Evolutionary conservation across 64 coral and sea anemone species (phyloP).

Genomic region (Pocillopora verrucosa): DNA sequence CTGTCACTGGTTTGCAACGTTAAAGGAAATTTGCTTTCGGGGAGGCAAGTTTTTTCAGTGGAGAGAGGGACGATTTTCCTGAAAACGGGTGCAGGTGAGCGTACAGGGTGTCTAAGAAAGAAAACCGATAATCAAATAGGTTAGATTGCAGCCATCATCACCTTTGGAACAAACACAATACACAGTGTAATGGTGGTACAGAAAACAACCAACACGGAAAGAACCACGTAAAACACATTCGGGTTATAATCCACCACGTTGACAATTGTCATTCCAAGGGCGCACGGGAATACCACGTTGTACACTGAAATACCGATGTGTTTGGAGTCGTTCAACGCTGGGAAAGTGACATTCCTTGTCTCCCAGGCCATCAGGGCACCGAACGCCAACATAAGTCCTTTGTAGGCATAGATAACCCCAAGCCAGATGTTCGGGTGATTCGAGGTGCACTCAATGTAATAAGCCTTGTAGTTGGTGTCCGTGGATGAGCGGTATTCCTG

Average conservation of each 20-base stretch:
- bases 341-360: slow-evolving; percentile 52
- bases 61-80: no score
- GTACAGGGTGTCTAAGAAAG: no score
- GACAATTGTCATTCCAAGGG: slow-evolving; percentile 47
- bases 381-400: slow-evolving; percentile 51
- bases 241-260: slow-evolving; percentile 33
- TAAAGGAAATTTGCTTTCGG: no score
- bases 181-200: slow-evolving; percentile 58
- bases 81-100: no score
- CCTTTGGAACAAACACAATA: slow-evolving; percentile 64
- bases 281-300: slow-evolving; percentile 59
- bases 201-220: slow-evolving; percentile 27
- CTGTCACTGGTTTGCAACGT: no score
- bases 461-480: slow-evolving; percentile 18
- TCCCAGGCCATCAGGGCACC: slow-evolving; percentile 63
- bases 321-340: slow-evolving; percentile 48
- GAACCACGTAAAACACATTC: slow-evolving; percentile 32
- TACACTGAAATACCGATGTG: slow-evolving; percentile 51
- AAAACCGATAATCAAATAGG: neutral
- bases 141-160: neutral
- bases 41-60: no score
- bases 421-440: slow-evolving; percentile 9
- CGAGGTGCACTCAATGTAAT: slow-evolving; percentile 29
- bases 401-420: slow-evolving; percentile 13
- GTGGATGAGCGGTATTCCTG: slow-evolving; percentile 11